Base-by-base conservation (phyloP, 2,888 invertebrate genomes). In the Lottia scabra region DNA sequence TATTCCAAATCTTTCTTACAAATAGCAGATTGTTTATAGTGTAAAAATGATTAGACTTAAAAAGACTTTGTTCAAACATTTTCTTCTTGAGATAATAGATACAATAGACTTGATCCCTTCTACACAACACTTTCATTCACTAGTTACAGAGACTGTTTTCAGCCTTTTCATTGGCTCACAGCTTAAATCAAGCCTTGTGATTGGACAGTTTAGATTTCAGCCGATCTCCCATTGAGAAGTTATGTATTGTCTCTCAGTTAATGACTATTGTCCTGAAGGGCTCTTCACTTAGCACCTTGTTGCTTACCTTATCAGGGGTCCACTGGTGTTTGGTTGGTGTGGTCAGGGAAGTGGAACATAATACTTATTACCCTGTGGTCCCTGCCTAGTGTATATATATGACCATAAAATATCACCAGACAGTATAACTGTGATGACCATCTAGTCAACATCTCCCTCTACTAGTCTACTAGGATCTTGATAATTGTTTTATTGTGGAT, bases 11-110 rank as follows among this genome's bases (percentile, higher is more conserved):
- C 56, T 56, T 12, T 56, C 56, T 23, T 56, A 56, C 56, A 56
- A 56, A 56, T 23, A 56, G 23, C 56, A 56, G 56, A 56, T 56
- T 56, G 56, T 56, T 56, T 56, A 56, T 56, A 23, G 56, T 56
- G 56, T 56, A 56, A 56, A 56, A 56, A 56, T 56, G 56, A 56
- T 56, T 56, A 56, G 56, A 23, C 19, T 19, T 23, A 56, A 56
- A 38, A 23, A 23, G 56, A 23, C 56, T 56, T 56, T 56, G 19
- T 56, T 56, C 56, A 56, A 56, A 56, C 56, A 56, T 56, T 56
- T 56, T 56, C 19, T 38, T 38, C 56, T 23, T 19, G 12, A 23
- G 8, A 23, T 10, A 56, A 56, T 56, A 56, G 56, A 13, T 23
- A 56, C 56, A 56, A 56, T 56, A 19, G 19, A 56, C 56, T 23